phyloP scores from a whole-genome alignment of 2,113 vertebrate genomes.

The Monarcha castaneiventris region DNA sequence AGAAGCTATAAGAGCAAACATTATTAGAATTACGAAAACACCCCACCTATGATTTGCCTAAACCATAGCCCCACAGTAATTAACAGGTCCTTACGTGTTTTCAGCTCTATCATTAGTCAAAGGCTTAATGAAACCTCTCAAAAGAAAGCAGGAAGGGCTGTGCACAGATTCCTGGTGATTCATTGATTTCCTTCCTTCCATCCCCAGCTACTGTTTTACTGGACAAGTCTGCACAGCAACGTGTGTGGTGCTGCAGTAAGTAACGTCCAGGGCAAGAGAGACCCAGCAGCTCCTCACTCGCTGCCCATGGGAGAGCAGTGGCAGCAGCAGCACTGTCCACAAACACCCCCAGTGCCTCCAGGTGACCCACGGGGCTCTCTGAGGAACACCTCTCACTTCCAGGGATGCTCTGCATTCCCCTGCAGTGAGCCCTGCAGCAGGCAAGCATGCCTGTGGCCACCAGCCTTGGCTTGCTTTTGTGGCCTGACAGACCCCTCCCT shows the following conservation, averaged over 20 bases:
- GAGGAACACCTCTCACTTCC: not conserved
- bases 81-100: not conserved
- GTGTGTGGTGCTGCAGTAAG: fast-evolving
- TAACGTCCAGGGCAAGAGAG: not conserved
- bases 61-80: not conserved
- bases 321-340: not conserved
- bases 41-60: not conserved
- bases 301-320: not conserved
- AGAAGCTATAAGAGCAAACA: not conserved
- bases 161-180: conserved; percentile 15
- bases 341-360: not conserved
- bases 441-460: not conserved
- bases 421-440: not conserved
- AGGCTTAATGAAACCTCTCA: not conserved
- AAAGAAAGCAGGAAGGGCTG: conserved; percentile 52
- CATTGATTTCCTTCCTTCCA: conserved; percentile 49
- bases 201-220: not conserved
- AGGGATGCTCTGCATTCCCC: not conserved
- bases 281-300: not conserved
- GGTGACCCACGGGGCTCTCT: fast-evolving
- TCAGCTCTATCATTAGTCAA: not conserved
- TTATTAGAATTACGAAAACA: not conserved
- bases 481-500: not conserved
- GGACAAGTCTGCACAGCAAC: fast-evolving
- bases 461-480: not conserved